Evolutionary conservation across 2,113 vertebrate species (phyloP).

Genomic region (Myotis yumanensis): DNA sequence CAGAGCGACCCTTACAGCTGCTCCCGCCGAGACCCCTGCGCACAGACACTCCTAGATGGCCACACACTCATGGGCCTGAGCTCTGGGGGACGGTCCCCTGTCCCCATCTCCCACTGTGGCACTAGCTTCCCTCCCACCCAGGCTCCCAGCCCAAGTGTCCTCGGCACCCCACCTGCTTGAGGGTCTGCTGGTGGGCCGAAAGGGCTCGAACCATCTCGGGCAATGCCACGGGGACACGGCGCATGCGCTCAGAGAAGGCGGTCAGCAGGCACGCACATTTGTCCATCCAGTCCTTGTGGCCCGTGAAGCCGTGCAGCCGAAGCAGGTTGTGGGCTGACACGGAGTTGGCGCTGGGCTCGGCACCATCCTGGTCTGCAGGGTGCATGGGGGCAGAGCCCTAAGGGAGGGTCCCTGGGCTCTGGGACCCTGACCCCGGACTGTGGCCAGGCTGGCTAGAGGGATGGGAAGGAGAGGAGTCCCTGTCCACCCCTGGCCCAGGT

Average conservation of each 20-base stretch:
- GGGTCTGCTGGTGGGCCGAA: constrained; percentile 87
- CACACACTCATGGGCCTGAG: neutral
- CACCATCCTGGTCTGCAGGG: constrained; percentile 92
- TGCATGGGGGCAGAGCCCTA: accelerated
- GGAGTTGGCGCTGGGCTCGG: constrained; percentile 94
- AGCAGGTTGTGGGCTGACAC: constrained; percentile 90
- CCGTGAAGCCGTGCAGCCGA: constrained; percentile 89
- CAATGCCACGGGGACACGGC: constrained; percentile 88
- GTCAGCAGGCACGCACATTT: constrained; percentile 88
- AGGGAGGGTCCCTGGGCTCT: neutral
- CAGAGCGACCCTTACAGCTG: neutral
- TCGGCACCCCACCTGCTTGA: constrained; percentile 89
- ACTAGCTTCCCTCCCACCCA: neutral
- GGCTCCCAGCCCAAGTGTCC: neutral
- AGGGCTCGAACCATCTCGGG: constrained; percentile 92
- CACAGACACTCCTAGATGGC: neutral
- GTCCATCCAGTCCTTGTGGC: constrained; percentile 88
- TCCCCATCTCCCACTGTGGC: no score
- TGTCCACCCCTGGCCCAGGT: neutral
- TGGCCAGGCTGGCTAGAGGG: neutral
- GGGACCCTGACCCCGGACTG: neutral
- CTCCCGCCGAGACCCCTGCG: neutral
- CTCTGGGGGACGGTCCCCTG: neutral
- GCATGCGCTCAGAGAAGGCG: constrained; percentile 91
- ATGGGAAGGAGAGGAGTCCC: neutral